phyloP scores from a whole-genome alignment of 2,888 invertebrate genomes.

The Acanthosepion lycidas region DNA sequence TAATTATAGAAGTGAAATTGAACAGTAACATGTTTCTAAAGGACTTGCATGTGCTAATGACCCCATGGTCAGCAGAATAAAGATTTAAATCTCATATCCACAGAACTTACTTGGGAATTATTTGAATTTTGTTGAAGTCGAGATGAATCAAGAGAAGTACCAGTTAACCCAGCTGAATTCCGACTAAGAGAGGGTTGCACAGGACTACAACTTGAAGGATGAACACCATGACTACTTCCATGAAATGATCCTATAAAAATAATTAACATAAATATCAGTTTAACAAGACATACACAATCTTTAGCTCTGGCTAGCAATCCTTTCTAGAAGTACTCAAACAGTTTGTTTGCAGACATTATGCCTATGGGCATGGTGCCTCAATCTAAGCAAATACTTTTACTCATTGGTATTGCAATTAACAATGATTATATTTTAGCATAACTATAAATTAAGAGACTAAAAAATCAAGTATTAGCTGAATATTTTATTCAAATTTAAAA shows the following conservation, averaged over 20 bases:
- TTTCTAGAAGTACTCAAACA: too few relatives aligned
- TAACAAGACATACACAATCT: background rate
- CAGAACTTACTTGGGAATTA: slow-evolving; percentile 2
- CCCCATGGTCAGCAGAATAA: background rate
- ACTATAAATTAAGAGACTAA: too few relatives aligned
- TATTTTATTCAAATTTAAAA: too few relatives aligned
- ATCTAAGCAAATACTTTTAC: too few relatives aligned
- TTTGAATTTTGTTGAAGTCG: slow-evolving; percentile 24
- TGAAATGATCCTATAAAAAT: slow-evolving; percentile 38
- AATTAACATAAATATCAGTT: background rate
- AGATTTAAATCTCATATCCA: background rate
- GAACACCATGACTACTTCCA: slow-evolving; percentile 44
- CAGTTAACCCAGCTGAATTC: slow-evolving; percentile 34
- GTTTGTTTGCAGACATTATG: too few relatives aligned
- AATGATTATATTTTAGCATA: too few relatives aligned
- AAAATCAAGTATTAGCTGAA: too few relatives aligned
- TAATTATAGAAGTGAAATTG: background rate
- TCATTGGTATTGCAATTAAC: too few relatives aligned
- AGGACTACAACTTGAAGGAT: slow-evolving; percentile 40
- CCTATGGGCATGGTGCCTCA: too few relatives aligned
- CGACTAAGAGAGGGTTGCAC: slow-evolving; percentile 11
- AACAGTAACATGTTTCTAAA: background rate
- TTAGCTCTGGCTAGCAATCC: background rate
- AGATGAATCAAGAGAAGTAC: slow-evolving; percentile 24
- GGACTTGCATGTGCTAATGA: background rate